Base-by-base conservation (phyloP, 2,888 invertebrate species). In the Ormyrus pomaceus region DNA sequence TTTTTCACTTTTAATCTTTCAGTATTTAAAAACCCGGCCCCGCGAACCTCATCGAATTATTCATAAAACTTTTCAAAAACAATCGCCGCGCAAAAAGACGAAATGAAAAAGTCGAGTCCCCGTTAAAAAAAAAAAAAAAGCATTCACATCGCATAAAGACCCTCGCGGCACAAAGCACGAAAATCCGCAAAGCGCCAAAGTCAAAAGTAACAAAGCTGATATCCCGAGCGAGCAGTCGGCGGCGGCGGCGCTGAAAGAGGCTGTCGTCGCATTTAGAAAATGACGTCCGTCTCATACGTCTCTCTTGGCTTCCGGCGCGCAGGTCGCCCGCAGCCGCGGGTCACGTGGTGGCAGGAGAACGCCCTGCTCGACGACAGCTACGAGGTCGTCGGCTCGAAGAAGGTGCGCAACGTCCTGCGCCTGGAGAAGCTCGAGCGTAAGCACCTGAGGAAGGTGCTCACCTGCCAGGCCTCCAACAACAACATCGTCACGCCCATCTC, bases 301-400 rank as follows among this genome's bases (percentile, higher is more conserved):
- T 56, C 6, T 65, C 45, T 56, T 56, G n/a, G 34, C 6, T 51
- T 58, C 8, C 13, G 34, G 34, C 34, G 34, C 34, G 7, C 64
- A 96, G 96, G 96, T 84, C 93, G 94, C 77, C 96, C 96, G 0
- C 92, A 94, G 19, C 95, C 95, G 0, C 92, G 93, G 6, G 94
- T 96, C 82, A 95, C 94, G 79, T 96, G 95, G 95, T 95, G 95
- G 93, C 94, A 95, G 80, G 95, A 95, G 83, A 94, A 94, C 83
- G 94, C 94, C 3, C 92, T 95, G 59, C 92, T 95, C 77, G 94
- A 94, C 87, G 95, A 95, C 86, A 93, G 93, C 55, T 95, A 93
- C 86, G 95, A 95, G 86, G 92, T 93, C 45, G 92, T 94, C 82
- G 93, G 93, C 46, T 94, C 94, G 82, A 93, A 94, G 4, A 92